Base-by-base conservation (phyloP, 2,113 vertebrate species). In the Phrynosoma blainvillii region DNA sequence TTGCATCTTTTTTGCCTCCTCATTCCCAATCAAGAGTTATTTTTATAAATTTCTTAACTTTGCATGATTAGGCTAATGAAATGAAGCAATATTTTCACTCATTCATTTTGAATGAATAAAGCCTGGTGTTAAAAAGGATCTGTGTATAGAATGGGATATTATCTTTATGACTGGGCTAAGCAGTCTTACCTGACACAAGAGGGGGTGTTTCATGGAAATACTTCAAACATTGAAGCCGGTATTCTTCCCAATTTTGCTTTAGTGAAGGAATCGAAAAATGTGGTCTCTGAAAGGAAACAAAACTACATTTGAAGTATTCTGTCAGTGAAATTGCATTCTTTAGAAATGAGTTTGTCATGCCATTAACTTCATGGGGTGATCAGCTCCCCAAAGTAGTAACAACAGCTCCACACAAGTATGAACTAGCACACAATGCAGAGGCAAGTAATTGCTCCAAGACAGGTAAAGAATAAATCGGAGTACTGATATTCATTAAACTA, bases 191-290 rank as follows among this genome's bases (percentile, higher is more conserved):
- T 90, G 96, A 25, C 42, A 52, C 79, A 10, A 96, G 94, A 3
- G 93, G 90, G 0, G 97, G 96, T 3, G 95, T 74, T 87, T 97
- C 96, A 0, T 82, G 93, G 42, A 97, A 93, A 89, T 95, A 95
- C n/a, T 92, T 96, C 84, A 96, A 93, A 79, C 97, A 97, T 25
- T 97, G 95, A 14, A 94, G 95, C 4, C 95, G 94, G 78, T 97
- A 97, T 25, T 97, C 97, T 80, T 96, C 95, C 97, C 97, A 97
- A 74, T 96, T 97, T 93, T 97, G 96, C 90, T 97, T 90, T 0
- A 97, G 95, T 40, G 95, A 96, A 0, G 96, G 97, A 65, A 97
- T 94, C 71, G 97, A 97, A 36, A 95, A 95, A 0, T 96, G 90
- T 52, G 97, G 86, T 76, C 94, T 96, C 97, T 97, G 92, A 27